Evolutionary conservation across 2,888 invertebrate species (phyloP).

Genomic region (Stenodera caucasica): DNA sequence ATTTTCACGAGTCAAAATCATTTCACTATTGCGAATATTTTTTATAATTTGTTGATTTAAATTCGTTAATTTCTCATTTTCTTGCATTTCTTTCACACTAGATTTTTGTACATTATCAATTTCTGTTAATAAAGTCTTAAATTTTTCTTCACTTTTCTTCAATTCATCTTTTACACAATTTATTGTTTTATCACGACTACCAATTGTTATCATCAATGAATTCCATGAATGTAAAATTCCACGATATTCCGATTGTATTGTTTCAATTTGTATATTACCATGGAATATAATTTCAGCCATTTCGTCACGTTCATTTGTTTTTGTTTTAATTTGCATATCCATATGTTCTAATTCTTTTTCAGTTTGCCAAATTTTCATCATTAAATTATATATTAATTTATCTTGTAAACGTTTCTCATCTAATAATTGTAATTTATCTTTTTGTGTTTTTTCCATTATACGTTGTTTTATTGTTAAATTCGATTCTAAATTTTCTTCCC

Average conservation of each 20-base stretch:
- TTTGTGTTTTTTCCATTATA: slow-evolving; percentile 66
- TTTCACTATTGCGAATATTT: slow-evolving; percentile 59
- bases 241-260: slow-evolving; percentile 69
- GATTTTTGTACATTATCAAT: slow-evolving; percentile 70
- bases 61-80: slow-evolving; percentile 65
- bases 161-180: slow-evolving; percentile 65
- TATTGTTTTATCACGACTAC: slow-evolving; percentile 68
- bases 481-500: slow-evolving; percentile 67
- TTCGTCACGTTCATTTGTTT: slow-evolving; percentile 64
- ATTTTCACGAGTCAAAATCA: slow-evolving; percentile 59
- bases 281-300: slow-evolving; percentile 64
- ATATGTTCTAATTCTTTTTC: slow-evolving; percentile 68
- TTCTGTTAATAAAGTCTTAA: slow-evolving; percentile 53
- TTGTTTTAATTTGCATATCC: slow-evolving; percentile 67
- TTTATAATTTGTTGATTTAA: slow-evolving; percentile 62
- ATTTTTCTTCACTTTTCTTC: slow-evolving; percentile 59
- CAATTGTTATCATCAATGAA: slow-evolving; percentile 70
- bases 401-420: slow-evolving; percentile 63
- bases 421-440: slow-evolving; percentile 60
- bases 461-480: slow-evolving; percentile 66
- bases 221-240: slow-evolving; percentile 74
- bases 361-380: slow-evolving; percentile 70
- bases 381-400: slow-evolving; percentile 64
- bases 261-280: slow-evolving; percentile 74
- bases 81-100: slow-evolving; percentile 66